A percentile compares a stretch with the other conserved stretches of the same genome.
Evolutionary conservation across 2,113 vertebrate species (phyloP).

Genomic region (Megaptera novaeangliae): DNA sequence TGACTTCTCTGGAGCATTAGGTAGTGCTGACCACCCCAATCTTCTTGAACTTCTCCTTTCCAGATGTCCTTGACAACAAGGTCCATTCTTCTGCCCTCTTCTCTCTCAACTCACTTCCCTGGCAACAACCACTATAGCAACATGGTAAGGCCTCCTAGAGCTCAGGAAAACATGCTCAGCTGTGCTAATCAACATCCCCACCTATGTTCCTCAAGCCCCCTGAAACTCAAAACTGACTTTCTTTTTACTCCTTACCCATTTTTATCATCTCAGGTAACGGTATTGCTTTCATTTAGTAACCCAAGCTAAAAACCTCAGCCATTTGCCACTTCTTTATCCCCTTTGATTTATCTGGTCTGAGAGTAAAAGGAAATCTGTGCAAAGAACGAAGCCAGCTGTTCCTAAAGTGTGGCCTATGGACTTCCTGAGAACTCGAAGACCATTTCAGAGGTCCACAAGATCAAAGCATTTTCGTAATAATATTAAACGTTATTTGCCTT

Average conservation of each 20-base stretch:
- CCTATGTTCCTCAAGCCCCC: not conserved
- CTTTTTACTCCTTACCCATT: not conserved
- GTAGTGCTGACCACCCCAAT: not conserved
- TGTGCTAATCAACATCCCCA: not conserved
- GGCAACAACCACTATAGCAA: not conserved
- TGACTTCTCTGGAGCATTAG: not conserved
- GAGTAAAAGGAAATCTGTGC: conserved; percentile 20
- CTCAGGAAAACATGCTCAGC: not conserved
- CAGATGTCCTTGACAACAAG: not conserved
- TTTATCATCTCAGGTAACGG: not conserved
- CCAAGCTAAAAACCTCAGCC: not conserved
- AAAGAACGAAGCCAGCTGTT: not conserved
- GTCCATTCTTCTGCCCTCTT: not conserved
- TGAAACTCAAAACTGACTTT: not conserved
- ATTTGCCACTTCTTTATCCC: not conserved
- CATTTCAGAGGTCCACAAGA: not conserved
- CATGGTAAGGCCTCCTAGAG: not conserved
- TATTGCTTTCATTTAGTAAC: not conserved
- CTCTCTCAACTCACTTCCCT: not conserved
- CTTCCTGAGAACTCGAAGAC: not conserved
- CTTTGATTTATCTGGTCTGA: not conserved
- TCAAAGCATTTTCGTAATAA: conserved; percentile 10
- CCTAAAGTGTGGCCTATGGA: not conserved
- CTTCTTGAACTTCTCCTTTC: conserved; percentile 18
- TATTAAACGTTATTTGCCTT: not conserved